Conservation (phyloP, 2,888 invertebrate species). For the Drosophila pseudotalamancana region DNA sequence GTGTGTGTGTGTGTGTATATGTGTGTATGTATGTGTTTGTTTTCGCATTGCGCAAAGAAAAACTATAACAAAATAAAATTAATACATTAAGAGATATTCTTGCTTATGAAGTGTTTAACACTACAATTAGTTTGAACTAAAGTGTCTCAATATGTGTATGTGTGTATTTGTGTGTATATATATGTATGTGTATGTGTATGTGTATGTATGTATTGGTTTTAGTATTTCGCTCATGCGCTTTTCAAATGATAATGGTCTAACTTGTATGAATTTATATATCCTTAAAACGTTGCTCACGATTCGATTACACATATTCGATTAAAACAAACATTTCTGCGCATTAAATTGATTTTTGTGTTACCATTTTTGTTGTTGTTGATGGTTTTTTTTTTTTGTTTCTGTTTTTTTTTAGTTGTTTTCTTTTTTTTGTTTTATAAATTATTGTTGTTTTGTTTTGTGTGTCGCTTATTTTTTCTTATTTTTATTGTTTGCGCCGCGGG, state of each 20-base stretch:
- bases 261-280: slow-evolving; percentile 60
- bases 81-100: slow-evolving; percentile 73
- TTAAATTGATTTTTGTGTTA: slow-evolving; percentile 51
- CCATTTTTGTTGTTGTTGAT: slow-evolving; percentile 26
- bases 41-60: slow-evolving; percentile 46
- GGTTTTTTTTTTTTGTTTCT: slow-evolving; percentile 25
- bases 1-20: slow-evolving; percentile 29
- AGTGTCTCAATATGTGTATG: slow-evolving; percentile 65
- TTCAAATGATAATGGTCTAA: slow-evolving; percentile 66
- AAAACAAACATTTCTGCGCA: slow-evolving; percentile 59
- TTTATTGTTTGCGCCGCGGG: slow-evolving; percentile 96
- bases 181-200: slow-evolving; percentile 21
- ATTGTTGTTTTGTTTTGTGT: slow-evolving; percentile 32
- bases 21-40: slow-evolving; percentile 14
- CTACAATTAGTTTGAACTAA: slow-evolving; percentile 74
- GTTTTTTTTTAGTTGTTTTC: slow-evolving; percentile 29
- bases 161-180: slow-evolving; percentile 31
- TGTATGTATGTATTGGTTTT: slow-evolving; percentile 11
- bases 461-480: slow-evolving; percentile 95
- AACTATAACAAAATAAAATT: slow-evolving; percentile 73
- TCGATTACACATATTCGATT: slow-evolving; percentile 75
- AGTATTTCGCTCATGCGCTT: slow-evolving; percentile 30
- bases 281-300: slow-evolving; percentile 73
- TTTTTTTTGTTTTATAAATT: slow-evolving; percentile 31
- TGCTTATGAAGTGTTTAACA: slow-evolving; percentile 75